Conservation (phyloP, 2,113 vertebrate species). For the Lampris megalopsis region DNA sequence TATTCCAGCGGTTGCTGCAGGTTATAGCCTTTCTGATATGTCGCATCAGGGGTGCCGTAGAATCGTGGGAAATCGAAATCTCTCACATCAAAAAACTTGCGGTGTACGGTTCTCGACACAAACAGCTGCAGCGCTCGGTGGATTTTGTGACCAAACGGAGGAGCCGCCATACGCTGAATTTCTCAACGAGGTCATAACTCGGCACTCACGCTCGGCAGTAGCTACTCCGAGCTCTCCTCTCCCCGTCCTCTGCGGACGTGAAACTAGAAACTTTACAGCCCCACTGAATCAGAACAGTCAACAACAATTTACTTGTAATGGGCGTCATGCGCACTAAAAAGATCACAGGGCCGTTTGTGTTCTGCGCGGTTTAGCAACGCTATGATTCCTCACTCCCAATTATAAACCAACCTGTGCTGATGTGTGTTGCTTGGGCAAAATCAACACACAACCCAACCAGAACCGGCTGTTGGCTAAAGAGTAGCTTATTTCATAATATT, state of each 20-base stretch:
- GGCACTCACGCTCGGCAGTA: conserved; percentile 34
- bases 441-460: conserved; percentile 27
- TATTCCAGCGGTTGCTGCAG: neutral
- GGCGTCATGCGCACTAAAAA: conserved; percentile 20
- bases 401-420: conserved; percentile 15
- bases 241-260: neutral
- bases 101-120: neutral
- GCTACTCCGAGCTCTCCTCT: neutral
- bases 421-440: conserved; percentile 15
- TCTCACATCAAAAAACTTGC: neutral
- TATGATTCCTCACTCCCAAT: conserved; percentile 24
- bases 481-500: conserved; percentile 60
- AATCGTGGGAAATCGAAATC: neutral
- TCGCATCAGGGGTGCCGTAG: neutral
- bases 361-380: conserved; percentile 6
- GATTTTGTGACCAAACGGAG: neutral
- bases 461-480: conserved; percentile 28
- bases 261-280: conserved; percentile 22
- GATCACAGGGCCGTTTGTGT: conserved; percentile 33
- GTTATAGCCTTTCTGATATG: neutral
- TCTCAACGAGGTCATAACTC: conserved; percentile 26
- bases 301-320: conserved; percentile 41
- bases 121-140: neutral
- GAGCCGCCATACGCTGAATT: conserved; percentile 30
- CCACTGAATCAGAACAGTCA: conserved; percentile 21